phyloP scores from a whole-genome alignment of 2,113 vertebrate genomes.

The Sciurus niger region DNA sequence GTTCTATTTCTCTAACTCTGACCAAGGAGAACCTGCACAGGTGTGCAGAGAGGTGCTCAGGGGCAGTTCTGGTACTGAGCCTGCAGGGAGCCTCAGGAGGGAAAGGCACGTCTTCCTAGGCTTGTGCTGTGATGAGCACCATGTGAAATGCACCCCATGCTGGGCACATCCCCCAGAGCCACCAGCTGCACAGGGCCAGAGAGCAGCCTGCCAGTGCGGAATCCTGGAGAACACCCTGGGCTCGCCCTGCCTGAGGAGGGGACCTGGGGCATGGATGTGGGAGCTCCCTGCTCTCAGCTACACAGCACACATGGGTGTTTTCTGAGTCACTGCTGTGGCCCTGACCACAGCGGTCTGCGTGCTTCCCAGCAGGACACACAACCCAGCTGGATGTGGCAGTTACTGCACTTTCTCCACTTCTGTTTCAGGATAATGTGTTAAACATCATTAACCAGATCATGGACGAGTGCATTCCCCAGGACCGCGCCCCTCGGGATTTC shows the following conservation, averaged over 20 bases:
- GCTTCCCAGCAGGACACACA: fast-evolving
- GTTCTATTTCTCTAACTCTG: fast-evolving
- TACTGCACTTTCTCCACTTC: not conserved
- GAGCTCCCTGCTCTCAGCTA: fast-evolving
- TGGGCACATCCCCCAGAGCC: not conserved
- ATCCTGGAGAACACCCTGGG: not conserved
- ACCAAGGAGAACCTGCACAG: not conserved
- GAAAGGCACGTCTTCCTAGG: fast-evolving
- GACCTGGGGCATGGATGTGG: too few relatives aligned
- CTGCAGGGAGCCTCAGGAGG: not conserved
- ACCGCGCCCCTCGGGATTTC: constrained; percentile 97
- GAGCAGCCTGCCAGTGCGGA: not conserved
- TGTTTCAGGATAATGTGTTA: constrained; percentile 95
- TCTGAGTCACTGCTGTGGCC: fast-evolving
- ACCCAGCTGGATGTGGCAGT: fast-evolving
- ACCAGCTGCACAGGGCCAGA: too few relatives aligned
- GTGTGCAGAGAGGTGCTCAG: not conserved
- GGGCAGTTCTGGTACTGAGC: fast-evolving
- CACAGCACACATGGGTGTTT: fast-evolving
- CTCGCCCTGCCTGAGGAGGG: not conserved
- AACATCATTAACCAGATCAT: constrained; percentile 99
- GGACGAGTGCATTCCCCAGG: constrained; percentile 97
- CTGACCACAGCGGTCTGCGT: fast-evolving
- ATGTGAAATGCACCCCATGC: fast-evolving
- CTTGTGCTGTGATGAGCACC: fast-evolving